These are phyloP conservation scores for Calameuta pallipes DNA, from an alignment of 2,888 invertebrate genomes.

Conservation along the genomic window DNA sequence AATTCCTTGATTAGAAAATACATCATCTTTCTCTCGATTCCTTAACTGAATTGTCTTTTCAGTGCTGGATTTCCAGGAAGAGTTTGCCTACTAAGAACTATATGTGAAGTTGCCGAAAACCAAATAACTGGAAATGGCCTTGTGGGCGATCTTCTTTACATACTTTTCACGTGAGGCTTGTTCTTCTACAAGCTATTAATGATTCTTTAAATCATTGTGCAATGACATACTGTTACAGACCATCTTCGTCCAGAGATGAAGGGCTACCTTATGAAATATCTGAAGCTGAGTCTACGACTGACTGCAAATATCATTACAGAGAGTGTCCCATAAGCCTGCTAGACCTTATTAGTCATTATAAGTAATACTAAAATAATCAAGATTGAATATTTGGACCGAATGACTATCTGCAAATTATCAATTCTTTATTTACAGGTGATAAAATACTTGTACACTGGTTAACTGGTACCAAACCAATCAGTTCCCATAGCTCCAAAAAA, in stretches of 20 bases:
- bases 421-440: slow-evolving; percentile 1
- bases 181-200: background rate
- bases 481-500: slow-evolving; percentile 86
- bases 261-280: slow-evolving; percentile 68
- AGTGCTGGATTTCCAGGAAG: slow-evolving; percentile 72
- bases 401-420: background rate
- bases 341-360: slow-evolving; percentile 62
- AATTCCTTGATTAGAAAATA: slow-evolving; percentile 40
- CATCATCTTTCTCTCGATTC: background rate
- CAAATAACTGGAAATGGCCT: slow-evolving; percentile 71
- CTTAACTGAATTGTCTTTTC: slow-evolving; percentile 32
- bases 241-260: slow-evolving; percentile 70
- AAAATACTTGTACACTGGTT: slow-evolving; percentile 24
- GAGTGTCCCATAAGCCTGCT: slow-evolving; percentile 70
- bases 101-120: slow-evolving; percentile 73
- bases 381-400: background rate
- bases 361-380: background rate
- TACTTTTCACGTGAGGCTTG: slow-evolving; percentile 75
- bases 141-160: slow-evolving; percentile 75
- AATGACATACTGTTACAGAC: slow-evolving; percentile 65
- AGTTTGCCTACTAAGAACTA: slow-evolving; percentile 72
- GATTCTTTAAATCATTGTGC: background rate
- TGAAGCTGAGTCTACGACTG: slow-evolving; percentile 68
- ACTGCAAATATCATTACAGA: slow-evolving; percentile 67
- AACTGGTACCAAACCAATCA: slow-evolving; percentile 79